Evolutionary conservation across 1,140 invertebrate genomes (phyloP), one percentile per base, ranked within the genome.

Genomic region (Dinothrombium tinctorium): DNA sequence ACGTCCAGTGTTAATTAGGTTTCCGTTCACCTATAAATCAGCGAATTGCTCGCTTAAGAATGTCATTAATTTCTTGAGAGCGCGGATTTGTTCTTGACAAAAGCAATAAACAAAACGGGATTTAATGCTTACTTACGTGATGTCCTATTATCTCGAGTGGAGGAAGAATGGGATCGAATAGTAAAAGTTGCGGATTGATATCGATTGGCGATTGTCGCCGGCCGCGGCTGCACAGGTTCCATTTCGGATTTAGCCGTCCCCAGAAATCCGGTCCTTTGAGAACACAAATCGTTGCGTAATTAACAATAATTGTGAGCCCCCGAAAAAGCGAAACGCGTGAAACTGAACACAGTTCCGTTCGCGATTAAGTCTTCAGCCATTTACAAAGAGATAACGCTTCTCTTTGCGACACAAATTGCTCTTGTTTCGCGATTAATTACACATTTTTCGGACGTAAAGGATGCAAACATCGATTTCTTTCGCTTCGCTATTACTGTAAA

Each of bases 191-290:
- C 6, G 45, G 40, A 26, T 40, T 24, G 41, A 96, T 74, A 61
- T 95, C 81, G 51, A 96, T 84, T 14, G 89, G 89, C 40, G 83
- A 90, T 59, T 96, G 87, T 43, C 83, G 67, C 41, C 75, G 67
- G 19, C 89, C 89, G 56, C 82, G 81, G 53, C 73, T 80, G 63
- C 89, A 96, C 63, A 95, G 73, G 52, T 72, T 76, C 89, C 89
- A 95, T 56, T 90, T 79, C 0, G 81, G 82, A 65, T 94, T 90
- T 56, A 94, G 78, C 42, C 89, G 65, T 32, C 87, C 87, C 89
- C 87, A 94, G 63, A 87, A 94, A 40, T 76, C 73, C 26, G 87
- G 83, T 61, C 87, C 87, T 92, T 33, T 2, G 35, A 37, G 24
- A 37, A 3, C 53, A 46, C 26, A 36, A 32, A 26, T 40, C 31